phyloP scores from a whole-genome alignment of 1,140 invertebrate genomes.

The Hermatobates lingyangjiaoensis region DNA sequence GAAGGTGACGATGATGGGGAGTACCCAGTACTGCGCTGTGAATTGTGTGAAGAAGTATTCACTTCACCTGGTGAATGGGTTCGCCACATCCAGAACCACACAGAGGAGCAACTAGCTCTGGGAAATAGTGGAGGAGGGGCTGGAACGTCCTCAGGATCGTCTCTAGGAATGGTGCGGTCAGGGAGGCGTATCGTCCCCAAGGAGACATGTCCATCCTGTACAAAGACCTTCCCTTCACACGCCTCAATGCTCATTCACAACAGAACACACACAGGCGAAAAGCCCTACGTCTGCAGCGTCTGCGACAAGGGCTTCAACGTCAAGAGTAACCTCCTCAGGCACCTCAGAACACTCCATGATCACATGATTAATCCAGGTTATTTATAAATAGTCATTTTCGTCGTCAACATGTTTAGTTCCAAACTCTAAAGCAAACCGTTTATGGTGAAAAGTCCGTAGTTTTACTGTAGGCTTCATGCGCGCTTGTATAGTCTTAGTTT shows the following conservation, averaged over 20 bases:
- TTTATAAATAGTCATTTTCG: no score
- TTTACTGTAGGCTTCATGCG: no score
- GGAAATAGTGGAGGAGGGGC: constrained; percentile 34
- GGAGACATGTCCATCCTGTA: constrained; percentile 37
- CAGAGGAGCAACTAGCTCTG: constrained; percentile 59
- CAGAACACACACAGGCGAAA: constrained; percentile 27
- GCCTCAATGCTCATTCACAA: constrained; percentile 47
- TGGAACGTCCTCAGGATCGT: not conserved
- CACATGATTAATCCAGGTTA: constrained; percentile 11
- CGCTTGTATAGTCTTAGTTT: no score
- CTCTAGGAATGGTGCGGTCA: not conserved
- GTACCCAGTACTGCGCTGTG: constrained; percentile 50
- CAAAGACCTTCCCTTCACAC: constrained; percentile 53
- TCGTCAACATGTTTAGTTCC: no score
- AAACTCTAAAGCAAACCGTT: no score
- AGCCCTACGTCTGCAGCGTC: constrained; percentile 47
- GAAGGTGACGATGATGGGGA: constrained; percentile 34
- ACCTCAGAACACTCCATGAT: constrained; percentile 36
- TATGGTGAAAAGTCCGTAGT: no score
- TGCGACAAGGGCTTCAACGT: constrained; percentile 61
- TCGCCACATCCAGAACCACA: constrained; percentile 62
- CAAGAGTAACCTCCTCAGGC: constrained; percentile 50
- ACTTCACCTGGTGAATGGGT: constrained; percentile 67
- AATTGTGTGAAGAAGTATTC: constrained; percentile 62
- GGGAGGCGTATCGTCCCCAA: not conserved